Percentiles rank a stretch among this genome's conserved stretches.
These are phyloP conservation scores for Heterohyrax brucei DNA, from an alignment of 2,797 vertebrate genomes.

Conservation along the genomic window DNA sequence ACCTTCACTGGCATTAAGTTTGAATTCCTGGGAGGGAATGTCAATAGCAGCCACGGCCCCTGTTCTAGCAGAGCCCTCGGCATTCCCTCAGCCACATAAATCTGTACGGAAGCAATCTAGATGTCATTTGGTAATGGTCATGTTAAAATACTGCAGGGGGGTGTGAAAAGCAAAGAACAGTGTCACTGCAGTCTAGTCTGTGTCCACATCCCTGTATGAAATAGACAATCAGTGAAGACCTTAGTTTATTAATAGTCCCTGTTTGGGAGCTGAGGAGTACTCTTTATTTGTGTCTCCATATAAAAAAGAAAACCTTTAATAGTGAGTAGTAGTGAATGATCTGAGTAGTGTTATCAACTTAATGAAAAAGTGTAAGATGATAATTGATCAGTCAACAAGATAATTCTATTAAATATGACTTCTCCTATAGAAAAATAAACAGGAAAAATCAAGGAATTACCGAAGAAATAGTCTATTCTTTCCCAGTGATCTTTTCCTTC, in stretches of 20 bases:
- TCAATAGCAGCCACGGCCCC: neutral
- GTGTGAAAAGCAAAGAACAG: neutral
- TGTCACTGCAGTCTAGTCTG: neutral
- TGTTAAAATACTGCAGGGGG: neutral
- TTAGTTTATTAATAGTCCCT: neutral
- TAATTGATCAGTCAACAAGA: neutral
- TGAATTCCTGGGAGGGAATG: constrained; percentile 20
- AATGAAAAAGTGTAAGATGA: neutral
- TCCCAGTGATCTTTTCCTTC: neutral
- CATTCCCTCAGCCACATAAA: neutral
- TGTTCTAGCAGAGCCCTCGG: neutral
- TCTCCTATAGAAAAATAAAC: neutral
- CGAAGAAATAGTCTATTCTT: neutral
- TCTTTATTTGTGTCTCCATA: constrained; percentile 33
- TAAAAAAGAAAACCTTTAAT: neutral
- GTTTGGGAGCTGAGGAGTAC: neutral
- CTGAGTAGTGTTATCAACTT: neutral
- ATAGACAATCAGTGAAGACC: neutral
- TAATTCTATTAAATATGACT: neutral
- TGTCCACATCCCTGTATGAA: neutral
- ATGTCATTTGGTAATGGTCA: neutral
- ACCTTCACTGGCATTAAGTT: neutral
- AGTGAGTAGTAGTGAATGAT: neutral
- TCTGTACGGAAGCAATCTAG: constrained; percentile 31
- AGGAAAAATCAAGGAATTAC: neutral